These are phyloP conservation scores for Brachylomia viminalis DNA, from an alignment of 2,888 invertebrate species.

Conservation along the genomic window DNA sequence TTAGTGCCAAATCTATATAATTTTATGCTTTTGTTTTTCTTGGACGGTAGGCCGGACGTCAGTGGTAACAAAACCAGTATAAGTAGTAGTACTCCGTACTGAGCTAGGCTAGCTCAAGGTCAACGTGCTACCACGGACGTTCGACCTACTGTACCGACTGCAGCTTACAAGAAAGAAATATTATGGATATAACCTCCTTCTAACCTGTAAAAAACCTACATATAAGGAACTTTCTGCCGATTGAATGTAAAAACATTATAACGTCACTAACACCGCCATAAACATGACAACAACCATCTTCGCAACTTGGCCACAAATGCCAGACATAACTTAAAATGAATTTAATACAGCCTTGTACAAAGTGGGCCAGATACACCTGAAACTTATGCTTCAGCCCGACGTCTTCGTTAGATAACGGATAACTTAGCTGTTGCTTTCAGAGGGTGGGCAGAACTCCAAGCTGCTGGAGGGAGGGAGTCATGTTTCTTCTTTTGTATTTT, in stretches of 20 bases:
- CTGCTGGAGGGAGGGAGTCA: background rate
- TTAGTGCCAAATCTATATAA: too few relatives aligned
- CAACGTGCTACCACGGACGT: background rate
- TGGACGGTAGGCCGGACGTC: too few relatives aligned
- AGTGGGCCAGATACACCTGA: constrained; percentile 54
- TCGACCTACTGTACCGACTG: background rate
- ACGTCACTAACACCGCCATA: background rate
- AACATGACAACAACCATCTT: constrained; percentile 11
- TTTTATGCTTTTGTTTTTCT: too few relatives aligned
- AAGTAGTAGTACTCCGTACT: background rate
- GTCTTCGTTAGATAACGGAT: constrained; percentile 51
- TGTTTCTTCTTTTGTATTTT: constrained; percentile 36
- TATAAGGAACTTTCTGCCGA: background rate
- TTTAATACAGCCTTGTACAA: constrained; percentile 37
- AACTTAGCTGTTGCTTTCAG: constrained; percentile 51
- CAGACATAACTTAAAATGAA: constrained; percentile 54
- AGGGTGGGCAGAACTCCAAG: constrained; percentile 52
- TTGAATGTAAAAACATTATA: background rate
- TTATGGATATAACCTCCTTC: background rate
- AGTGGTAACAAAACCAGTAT: too few relatives aligned
- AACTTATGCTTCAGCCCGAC: constrained; percentile 44
- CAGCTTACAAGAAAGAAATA: background rate
- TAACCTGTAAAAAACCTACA: background rate
- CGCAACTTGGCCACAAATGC: constrained; percentile 28
- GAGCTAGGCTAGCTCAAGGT: background rate